Conservation (phyloP, 92 coral and sea anemone genomes). For the Virgularia gustaviana region DNA sequence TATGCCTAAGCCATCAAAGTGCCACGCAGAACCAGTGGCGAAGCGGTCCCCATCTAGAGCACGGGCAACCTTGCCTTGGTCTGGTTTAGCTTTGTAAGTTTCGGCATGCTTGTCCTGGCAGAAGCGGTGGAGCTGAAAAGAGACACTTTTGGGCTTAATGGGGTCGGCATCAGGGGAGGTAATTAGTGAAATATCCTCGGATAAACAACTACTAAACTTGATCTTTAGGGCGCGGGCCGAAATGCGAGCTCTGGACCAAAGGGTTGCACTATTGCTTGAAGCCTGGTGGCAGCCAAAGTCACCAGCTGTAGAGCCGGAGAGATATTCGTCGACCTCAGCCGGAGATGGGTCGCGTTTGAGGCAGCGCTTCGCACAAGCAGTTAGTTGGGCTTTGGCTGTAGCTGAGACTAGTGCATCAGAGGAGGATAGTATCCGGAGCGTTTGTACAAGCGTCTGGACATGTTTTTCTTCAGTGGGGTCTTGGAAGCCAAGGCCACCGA, state of each 20-base stretch:
- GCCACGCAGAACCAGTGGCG: too few relatives aligned
- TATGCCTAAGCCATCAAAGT: too few relatives aligned
- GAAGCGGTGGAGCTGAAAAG: too few relatives aligned
- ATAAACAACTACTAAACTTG: background rate
- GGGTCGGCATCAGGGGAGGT: background rate
- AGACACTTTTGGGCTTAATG: background rate
- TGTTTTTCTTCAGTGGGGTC: background rate
- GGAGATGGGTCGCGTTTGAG: background rate
- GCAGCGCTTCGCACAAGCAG: background rate
- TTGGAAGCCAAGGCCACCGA: slow-evolving; percentile 7
- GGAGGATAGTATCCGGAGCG: background rate
- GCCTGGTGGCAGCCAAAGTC: background rate
- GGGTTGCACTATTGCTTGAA: background rate
- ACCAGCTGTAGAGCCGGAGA: background rate
- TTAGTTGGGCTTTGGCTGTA: background rate
- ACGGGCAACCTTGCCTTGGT: too few relatives aligned
- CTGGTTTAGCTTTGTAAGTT: too few relatives aligned
- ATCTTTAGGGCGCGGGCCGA: background rate
- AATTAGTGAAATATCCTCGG: too few relatives aligned
- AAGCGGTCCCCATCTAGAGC: too few relatives aligned
- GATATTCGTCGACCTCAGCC: background rate
- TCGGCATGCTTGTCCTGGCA: too few relatives aligned
- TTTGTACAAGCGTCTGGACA: background rate
- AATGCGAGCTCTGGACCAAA: background rate
- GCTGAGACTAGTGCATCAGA: background rate